phyloP scores from a whole-genome alignment of 1,140 invertebrate species.

The Platyscapa corneri region DNA sequence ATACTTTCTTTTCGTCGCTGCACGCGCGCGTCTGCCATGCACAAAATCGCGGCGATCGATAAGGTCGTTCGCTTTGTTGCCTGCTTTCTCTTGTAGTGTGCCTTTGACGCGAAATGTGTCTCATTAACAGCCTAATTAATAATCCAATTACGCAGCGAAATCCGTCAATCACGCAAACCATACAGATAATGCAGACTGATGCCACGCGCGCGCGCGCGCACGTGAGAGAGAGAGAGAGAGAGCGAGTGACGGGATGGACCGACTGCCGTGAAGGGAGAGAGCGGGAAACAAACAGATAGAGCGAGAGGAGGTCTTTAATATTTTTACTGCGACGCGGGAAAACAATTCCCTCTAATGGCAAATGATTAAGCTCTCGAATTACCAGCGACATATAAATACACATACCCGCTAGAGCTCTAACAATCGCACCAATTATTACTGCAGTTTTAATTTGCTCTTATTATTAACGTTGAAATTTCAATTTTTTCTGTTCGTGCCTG shows the following conservation, averaged over 20 bases:
- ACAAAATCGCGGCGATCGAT: constrained; percentile 57
- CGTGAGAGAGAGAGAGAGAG: background rate
- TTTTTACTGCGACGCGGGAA: constrained; percentile 34
- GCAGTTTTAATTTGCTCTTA: constrained; percentile 25
- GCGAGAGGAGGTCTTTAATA: constrained; percentile 48
- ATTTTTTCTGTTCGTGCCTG: background rate
- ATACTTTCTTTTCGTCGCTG: constrained; percentile 53
- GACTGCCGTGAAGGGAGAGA: background rate
- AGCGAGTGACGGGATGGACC: background rate
- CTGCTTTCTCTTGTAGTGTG: constrained; percentile 28
- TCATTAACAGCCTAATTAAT: constrained; percentile 76
- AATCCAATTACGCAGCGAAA: constrained; percentile 74
- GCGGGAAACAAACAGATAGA: background rate
- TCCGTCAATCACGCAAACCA: constrained; percentile 57
- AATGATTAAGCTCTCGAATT: constrained; percentile 50
- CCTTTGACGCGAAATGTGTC: constrained; percentile 66
- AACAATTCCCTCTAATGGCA: constrained; percentile 48
- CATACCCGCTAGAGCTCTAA: background rate
- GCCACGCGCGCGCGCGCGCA: too few species aligned
- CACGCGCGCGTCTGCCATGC: constrained; percentile 5
- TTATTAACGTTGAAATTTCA: constrained; percentile 17
- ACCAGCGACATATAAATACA: background rate
- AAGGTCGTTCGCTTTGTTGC: constrained; percentile 55
- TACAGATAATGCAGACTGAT: constrained; percentile 23
- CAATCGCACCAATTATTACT: constrained; percentile 41